A percentile compares a stretch with the other conserved stretches of the same genome.
Conservation (phyloP, 1,140 invertebrate species). For the Cotesia glomerata region DNA sequence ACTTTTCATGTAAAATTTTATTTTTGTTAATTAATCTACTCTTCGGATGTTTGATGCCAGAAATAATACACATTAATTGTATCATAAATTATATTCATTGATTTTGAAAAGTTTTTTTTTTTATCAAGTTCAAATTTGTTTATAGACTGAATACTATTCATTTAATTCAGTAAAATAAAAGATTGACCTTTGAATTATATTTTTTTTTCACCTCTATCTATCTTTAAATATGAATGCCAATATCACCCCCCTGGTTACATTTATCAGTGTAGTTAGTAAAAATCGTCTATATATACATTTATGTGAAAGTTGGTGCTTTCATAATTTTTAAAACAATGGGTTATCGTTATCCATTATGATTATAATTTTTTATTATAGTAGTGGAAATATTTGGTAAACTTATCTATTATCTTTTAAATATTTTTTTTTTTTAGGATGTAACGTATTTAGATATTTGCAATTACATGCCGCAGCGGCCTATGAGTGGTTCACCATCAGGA, state of each 20-base stretch:
- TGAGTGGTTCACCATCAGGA: conserved; percentile 60
- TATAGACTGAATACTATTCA: too few species aligned
- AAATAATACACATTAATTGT: too few species aligned
- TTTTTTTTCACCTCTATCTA: neutral
- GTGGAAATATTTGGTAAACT: conserved; percentile 6
- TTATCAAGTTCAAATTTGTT: too few species aligned
- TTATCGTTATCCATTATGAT: neutral
- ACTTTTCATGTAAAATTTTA: too few species aligned
- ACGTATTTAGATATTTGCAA: conserved; percentile 61
- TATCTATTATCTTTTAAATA: conserved; percentile 9
- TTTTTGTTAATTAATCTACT: too few species aligned
- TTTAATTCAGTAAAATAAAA: too few species aligned
- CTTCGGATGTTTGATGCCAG: too few species aligned
- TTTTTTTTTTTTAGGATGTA: conserved; percentile 50
- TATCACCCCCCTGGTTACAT: conserved; percentile 59
- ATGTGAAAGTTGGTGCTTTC: conserved; percentile 29
- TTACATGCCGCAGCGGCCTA: conserved; percentile 62
- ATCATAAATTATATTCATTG: neutral
- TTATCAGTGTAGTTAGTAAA: conserved; percentile 57
- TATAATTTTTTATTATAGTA: neutral
- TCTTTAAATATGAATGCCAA: conserved; percentile 27
- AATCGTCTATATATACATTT: conserved; percentile 28
- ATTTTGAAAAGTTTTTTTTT: neutral
- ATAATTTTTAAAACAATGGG: conserved; percentile 11
- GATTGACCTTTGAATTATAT: neutral